These are phyloP conservation scores for Cryptus viduatorius DNA, from an alignment of 2,888 invertebrate species.

Conservation along the genomic window DNA sequence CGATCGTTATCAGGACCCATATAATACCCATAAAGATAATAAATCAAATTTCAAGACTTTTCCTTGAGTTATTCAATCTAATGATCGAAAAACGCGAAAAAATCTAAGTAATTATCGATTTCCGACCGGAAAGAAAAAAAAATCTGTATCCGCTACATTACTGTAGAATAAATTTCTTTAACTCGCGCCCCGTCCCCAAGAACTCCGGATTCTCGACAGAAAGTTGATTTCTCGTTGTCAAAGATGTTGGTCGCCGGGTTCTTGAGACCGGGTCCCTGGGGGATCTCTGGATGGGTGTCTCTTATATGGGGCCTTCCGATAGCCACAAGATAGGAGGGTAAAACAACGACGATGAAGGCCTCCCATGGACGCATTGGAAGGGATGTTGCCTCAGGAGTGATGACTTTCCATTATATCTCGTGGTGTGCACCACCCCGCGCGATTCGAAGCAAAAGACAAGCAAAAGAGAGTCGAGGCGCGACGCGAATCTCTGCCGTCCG, in stretches of 20 bases:
- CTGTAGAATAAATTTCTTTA: background rate
- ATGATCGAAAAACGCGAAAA: no score
- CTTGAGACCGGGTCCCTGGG: conserved; percentile 16
- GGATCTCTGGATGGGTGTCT: background rate
- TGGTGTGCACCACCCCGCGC: background rate
- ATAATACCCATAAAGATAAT: no score
- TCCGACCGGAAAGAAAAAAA: background rate
- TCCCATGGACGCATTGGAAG: conserved; percentile 3
- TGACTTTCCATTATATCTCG: background rate
- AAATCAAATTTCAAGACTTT: no score
- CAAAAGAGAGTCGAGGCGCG: background rate
- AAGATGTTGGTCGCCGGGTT: conserved; percentile 2
- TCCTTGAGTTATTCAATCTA: no score
- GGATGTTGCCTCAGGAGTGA: conserved; percentile 21
- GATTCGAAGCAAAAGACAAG: background rate
- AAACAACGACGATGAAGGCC: background rate
- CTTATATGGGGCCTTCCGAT: conserved; percentile 14
- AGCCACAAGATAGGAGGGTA: background rate
- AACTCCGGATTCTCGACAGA: background rate
- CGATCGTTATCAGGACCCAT: no score
- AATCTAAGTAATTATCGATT: no score
- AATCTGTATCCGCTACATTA: background rate
- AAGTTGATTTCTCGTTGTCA: background rate
- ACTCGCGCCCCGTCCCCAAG: background rate
- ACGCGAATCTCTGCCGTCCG: background rate